These are phyloP conservation scores for Schizaphis graminum DNA, from an alignment of 2,888 invertebrate species.

Conservation along the genomic window DNA sequence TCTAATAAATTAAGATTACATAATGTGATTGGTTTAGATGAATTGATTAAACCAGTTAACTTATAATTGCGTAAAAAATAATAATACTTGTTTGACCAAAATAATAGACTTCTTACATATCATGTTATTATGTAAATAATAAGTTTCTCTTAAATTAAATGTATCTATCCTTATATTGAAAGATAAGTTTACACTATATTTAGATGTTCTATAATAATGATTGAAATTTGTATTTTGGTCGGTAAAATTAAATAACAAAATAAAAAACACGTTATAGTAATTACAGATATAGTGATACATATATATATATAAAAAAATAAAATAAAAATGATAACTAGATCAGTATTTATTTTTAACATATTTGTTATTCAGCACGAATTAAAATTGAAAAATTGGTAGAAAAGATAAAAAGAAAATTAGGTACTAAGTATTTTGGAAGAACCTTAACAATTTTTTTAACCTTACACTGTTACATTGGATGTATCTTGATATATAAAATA, in stretches of 20 bases:
- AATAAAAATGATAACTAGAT: slow-evolving; percentile 32
- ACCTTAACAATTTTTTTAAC: slow-evolving; percentile 28
- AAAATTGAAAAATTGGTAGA: slow-evolving; percentile 58
- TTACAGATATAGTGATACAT: slow-evolving; percentile 22
- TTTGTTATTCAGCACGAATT: neutral
- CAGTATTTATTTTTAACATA: slow-evolving; percentile 32
- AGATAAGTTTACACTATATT: slow-evolving; percentile 51
- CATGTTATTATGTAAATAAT: slow-evolving; percentile 40
- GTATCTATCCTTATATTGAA: slow-evolving; percentile 42
- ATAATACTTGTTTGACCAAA: slow-evolving; percentile 61
- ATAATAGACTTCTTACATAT: slow-evolving; percentile 19
- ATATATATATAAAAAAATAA: slow-evolving; percentile 42
- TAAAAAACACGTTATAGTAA: slow-evolving; percentile 45
- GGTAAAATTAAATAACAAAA: slow-evolving; percentile 62
- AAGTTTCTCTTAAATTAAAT: slow-evolving; percentile 41
- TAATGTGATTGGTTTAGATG: slow-evolving; percentile 23
- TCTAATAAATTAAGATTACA: slow-evolving; percentile 45
- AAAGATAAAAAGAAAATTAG: slow-evolving; percentile 64
- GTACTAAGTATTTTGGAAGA: slow-evolving; percentile 53
- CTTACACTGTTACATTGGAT: slow-evolving; percentile 18
- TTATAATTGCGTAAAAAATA: slow-evolving; percentile 59
- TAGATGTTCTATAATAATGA: slow-evolving; percentile 41
- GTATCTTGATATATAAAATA: slow-evolving; percentile 33
- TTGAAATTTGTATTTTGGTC: slow-evolving; percentile 57
- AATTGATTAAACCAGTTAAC: slow-evolving; percentile 37